Evolutionary conservation across 2,113 vertebrate species (phyloP).

Genomic region (Rhombomys opimus): DNA sequence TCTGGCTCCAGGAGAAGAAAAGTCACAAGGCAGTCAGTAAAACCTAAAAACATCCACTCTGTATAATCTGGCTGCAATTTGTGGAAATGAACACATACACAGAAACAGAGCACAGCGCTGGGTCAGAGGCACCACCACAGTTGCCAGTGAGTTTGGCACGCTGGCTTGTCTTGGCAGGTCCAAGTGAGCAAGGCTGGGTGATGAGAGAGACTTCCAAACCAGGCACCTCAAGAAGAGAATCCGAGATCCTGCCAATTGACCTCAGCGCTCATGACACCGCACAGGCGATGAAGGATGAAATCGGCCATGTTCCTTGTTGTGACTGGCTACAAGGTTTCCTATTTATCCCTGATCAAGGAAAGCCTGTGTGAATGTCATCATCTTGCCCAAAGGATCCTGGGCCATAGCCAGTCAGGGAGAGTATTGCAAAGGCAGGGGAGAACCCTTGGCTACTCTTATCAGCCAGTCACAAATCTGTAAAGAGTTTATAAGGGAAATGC

Average conservation of each 20-base stretch:
- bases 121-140: background rate
- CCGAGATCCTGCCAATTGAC: background rate
- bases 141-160: background rate
- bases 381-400: background rate
- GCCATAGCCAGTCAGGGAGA: background rate
- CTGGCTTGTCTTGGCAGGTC: background rate
- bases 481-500: background rate
- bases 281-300: background rate
- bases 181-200: background rate
- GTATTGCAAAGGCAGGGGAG: background rate
- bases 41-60: background rate
- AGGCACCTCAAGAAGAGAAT: conserved; percentile 22
- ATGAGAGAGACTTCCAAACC: background rate
- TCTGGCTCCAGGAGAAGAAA: background rate
- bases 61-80: background rate
- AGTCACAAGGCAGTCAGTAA: conserved; percentile 46
- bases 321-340: background rate
- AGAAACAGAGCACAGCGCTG: rapidly evolving
- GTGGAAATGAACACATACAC: background rate
- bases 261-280: background rate
- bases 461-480: background rate
- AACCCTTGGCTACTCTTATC: background rate
- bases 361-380: background rate
- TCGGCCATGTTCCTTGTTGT: background rate
- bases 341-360: conserved; percentile 9